Evolutionary conservation across 2,113 vertebrate species (phyloP).

Genomic region (Eretmochelys imbricata): DNA sequence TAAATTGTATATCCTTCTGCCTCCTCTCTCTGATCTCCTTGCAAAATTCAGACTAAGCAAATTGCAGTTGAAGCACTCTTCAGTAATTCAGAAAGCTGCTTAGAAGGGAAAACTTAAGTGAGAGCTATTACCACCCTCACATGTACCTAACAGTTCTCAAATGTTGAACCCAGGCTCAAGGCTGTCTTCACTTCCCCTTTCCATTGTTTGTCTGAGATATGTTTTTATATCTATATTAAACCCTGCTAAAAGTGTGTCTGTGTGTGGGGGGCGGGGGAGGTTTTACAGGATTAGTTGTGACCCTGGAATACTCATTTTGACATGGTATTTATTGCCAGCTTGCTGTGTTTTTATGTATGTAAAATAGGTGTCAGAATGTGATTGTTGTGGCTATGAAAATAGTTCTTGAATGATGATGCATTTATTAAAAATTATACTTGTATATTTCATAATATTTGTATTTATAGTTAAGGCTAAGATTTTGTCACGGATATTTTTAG

Average conservation of each 20-base stretch:
- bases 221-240: neutral
- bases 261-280: too few species aligned
- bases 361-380: neutral
- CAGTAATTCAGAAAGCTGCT: neutral
- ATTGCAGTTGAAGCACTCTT: neutral
- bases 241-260: neutral
- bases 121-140: neutral
- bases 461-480: too few species aligned
- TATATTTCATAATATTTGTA: neutral
- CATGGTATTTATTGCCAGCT: neutral
- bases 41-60: neutral
- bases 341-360: neutral
- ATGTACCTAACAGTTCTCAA: neutral
- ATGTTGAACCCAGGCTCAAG: neutral
- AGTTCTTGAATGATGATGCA: neutral
- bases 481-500: too few species aligned
- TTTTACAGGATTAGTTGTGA: neutral
- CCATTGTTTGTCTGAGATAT: neutral
- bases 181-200: neutral
- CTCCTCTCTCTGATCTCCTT: neutral
- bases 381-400: neutral
- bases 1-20: neutral
- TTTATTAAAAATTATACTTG: neutral
- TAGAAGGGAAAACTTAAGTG: neutral
- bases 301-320: neutral